These are phyloP conservation scores for Emydura subglobosa DNA, from an alignment of 2,113 vertebrate species.

Conservation along the genomic window DNA sequence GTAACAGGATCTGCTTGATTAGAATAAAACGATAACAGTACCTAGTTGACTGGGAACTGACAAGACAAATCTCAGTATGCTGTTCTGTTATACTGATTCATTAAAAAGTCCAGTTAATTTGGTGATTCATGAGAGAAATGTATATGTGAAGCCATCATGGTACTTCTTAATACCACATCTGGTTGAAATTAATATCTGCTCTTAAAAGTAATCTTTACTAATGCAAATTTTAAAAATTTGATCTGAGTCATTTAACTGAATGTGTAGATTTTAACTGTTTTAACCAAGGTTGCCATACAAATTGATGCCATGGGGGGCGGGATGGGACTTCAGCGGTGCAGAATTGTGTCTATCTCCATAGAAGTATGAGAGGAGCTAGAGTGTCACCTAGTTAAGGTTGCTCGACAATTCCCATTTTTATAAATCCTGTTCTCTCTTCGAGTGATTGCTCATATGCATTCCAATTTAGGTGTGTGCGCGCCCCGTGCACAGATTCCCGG, in stretches of 20 bases:
- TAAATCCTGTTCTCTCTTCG: too few relatives aligned
- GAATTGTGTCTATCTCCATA: neutral
- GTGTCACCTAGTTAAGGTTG: too few relatives aligned
- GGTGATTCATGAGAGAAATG: neutral
- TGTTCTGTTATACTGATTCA: neutral
- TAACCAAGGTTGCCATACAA: conserved; percentile 2
- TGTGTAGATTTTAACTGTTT: conserved; percentile 11
- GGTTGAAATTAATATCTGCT: conserved; percentile 12
- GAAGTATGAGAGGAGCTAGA: too few relatives aligned
- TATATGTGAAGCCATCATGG: neutral
- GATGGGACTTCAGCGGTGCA: neutral
- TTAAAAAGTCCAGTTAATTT: neutral
- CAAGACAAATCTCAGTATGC: neutral
- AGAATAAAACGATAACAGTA: neutral
- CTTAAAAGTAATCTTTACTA: conserved; percentile 6
- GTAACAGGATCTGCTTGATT: neutral
- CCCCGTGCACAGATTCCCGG: too few relatives aligned
- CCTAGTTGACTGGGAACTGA: neutral
- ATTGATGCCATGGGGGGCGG: neutral
- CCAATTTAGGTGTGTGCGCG: too few relatives aligned
- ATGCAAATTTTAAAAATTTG: neutral
- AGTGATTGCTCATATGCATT: too few relatives aligned
- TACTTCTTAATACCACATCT: neutral
- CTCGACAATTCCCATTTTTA: too few relatives aligned
- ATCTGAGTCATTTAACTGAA: conserved; percentile 15